Conservation (phyloP, 2,113 vertebrate genomes). For the Gnathonemus longibarbis region DNA sequence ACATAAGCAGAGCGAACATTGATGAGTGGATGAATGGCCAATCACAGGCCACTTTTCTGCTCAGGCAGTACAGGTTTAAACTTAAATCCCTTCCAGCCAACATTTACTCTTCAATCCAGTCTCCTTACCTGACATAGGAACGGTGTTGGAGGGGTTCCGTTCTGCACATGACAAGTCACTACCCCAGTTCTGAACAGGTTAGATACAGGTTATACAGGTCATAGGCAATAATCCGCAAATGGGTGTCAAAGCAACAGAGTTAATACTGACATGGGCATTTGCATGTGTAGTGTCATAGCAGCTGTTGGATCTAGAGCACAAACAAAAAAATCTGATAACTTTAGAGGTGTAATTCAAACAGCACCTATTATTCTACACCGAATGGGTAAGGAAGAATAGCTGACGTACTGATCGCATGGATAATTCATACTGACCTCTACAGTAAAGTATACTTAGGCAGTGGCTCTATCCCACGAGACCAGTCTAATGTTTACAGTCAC, state of each 20-base stretch:
- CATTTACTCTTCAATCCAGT: not conserved
- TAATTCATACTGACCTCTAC: not conserved
- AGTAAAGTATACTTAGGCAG: not conserved
- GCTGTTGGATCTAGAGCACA: too few relatives aligned
- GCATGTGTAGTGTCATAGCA: not conserved
- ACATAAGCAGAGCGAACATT: not conserved
- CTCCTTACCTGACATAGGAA: constrained; percentile 70
- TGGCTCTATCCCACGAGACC: not conserved
- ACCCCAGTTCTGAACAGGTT: constrained; percentile 72
- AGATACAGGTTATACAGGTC: not conserved
- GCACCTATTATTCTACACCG: not conserved
- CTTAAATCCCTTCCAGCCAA: not conserved
- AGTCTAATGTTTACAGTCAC: not conserved
- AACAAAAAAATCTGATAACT: not conserved
- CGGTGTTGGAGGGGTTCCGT: constrained; percentile 45
- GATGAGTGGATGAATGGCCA: not conserved
- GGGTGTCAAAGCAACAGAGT: not conserved
- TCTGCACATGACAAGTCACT: constrained; percentile 67
- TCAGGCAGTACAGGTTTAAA: not conserved
- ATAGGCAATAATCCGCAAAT: not conserved
- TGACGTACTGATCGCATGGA: not conserved
- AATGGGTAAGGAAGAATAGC: not conserved
- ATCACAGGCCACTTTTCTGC: not conserved
- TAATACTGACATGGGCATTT: not conserved
- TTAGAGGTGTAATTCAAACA: not conserved